These are phyloP conservation scores for Lacanobia wlatinum DNA, from an alignment of 2,888 invertebrate species.

Conservation along the genomic window DNA sequence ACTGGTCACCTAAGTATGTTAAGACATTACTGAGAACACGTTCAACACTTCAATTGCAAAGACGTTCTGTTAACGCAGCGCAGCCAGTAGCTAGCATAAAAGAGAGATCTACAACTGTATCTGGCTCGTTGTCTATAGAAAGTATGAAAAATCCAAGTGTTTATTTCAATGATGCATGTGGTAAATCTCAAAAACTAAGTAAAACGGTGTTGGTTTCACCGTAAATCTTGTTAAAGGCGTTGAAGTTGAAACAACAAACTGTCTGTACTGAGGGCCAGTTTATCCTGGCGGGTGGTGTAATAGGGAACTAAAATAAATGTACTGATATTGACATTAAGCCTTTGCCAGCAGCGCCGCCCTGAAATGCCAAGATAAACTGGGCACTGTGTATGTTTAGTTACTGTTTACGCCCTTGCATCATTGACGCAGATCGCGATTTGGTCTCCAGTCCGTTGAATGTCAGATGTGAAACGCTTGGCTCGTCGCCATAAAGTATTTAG, in stretches of 20 bases:
- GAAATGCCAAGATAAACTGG: constrained; percentile 30
- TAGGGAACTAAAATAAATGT: constrained; percentile 22
- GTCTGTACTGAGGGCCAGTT: constrained; percentile 22
- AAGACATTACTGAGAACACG: constrained; percentile 40
- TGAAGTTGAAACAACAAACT: constrained; percentile 36
- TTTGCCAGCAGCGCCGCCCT: constrained; percentile 30
- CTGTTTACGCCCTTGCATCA: constrained; percentile 59
- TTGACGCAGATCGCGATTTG: constrained; percentile 46
- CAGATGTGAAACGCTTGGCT: constrained; percentile 61
- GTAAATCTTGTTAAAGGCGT: constrained; percentile 46
- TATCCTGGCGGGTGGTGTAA: constrained; percentile 1
- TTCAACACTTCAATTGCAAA: constrained; percentile 44
- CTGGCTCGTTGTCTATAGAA: constrained; percentile 47
- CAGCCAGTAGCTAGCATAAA: constrained; percentile 45
- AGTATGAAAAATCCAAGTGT: constrained; percentile 48
- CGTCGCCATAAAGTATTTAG: constrained; percentile 59
- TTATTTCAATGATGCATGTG: constrained; percentile 34
- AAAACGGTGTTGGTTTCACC: constrained; percentile 3
- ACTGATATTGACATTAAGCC: constrained; percentile 14
- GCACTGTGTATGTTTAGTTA: constrained; percentile 28
- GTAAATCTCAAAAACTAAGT: constrained; percentile 45
- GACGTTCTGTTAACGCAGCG: constrained; percentile 53
- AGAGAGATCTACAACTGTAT: constrained; percentile 55
- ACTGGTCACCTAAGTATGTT: constrained; percentile 39
- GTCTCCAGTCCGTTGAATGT: constrained; percentile 51